Evolutionary conservation across 2,113 vertebrate species (phyloP).

Genomic region (Paraplagusia blochii): DNA sequence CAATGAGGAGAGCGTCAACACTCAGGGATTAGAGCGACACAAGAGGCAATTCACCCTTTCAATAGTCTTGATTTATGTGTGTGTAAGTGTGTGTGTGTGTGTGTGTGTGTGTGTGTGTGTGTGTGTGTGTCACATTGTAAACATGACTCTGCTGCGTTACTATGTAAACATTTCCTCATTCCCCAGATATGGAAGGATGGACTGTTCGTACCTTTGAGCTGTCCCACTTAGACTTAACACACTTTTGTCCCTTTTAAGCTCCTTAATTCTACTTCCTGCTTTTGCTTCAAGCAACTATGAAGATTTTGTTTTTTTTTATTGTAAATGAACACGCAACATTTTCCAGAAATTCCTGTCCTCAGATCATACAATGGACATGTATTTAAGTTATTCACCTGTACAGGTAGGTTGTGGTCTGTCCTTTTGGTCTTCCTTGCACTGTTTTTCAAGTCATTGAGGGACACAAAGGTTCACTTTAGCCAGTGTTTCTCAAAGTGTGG

Average conservation of each 20-base stretch:
- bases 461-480: no score
- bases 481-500: no score
- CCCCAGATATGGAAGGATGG: slow-evolving; percentile 29
- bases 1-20: slow-evolving; percentile 54
- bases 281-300: no score
- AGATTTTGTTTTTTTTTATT: no score
- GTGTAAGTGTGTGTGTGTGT: slow-evolving; percentile 19
- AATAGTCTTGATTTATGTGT: slow-evolving; percentile 38
- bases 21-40: slow-evolving; percentile 28
- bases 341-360: no score
- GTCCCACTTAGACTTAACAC: slow-evolving; percentile 31
- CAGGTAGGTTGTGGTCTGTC: no score
- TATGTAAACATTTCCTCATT: slow-evolving; percentile 66
- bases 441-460: no score
- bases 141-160: slow-evolving; percentile 21
- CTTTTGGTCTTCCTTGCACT: no score
- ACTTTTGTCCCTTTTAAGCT: not conserved
- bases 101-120: slow-evolving; percentile 24
- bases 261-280: no score
- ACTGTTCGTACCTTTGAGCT: slow-evolving; percentile 34
- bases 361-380: no score
- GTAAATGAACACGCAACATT: no score
- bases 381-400: no score
- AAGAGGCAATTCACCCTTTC: slow-evolving; percentile 15
- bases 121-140: slow-evolving; percentile 31